These are phyloP conservation scores for Catamblyrhynchus diadema DNA, from an alignment of 2,797 vertebrate species.

Conservation along the genomic window DNA sequence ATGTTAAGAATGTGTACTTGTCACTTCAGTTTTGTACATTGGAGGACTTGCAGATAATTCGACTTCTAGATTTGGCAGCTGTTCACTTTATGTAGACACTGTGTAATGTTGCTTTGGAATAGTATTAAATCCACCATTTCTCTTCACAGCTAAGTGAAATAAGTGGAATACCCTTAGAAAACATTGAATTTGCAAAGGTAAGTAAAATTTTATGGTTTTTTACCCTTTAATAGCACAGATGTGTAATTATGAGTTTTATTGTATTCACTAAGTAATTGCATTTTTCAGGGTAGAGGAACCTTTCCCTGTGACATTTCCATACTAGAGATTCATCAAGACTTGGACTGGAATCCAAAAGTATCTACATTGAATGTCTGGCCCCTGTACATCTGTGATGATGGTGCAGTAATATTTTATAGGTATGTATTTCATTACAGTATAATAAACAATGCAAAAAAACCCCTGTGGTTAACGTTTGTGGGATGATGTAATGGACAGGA, in stretches of 20 bases:
- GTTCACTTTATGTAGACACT: background rate
- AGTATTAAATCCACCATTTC: background rate
- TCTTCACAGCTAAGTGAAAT: slow-evolving; percentile 87
- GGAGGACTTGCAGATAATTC: background rate
- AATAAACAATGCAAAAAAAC: background rate
- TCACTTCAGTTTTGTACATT: background rate
- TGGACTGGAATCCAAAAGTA: slow-evolving; percentile 99
- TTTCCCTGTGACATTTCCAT: slow-evolving; percentile 99
- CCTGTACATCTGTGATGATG: slow-evolving; percentile 98
- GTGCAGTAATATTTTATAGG: slow-evolving; percentile 99
- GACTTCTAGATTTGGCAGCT: background rate
- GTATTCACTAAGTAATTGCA: background rate
- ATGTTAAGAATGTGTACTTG: background rate
- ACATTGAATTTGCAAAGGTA: slow-evolving; percentile 98
- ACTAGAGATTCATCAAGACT: slow-evolving; percentile 97
- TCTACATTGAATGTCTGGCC: slow-evolving; percentile 97
- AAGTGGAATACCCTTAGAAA: slow-evolving; percentile 88
- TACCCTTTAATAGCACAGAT: background rate
- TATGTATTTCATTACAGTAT: slow-evolving; percentile 53
- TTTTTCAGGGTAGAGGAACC: slow-evolving; percentile 91
- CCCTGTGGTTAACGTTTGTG: background rate
- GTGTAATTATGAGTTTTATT: background rate
- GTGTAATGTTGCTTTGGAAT: background rate
- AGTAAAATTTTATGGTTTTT: background rate
- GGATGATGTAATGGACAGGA: background rate